Evolutionary conservation across 2,888 invertebrate genomes (phyloP).

Genomic region (Nephrotoma guestfalica): DNA sequence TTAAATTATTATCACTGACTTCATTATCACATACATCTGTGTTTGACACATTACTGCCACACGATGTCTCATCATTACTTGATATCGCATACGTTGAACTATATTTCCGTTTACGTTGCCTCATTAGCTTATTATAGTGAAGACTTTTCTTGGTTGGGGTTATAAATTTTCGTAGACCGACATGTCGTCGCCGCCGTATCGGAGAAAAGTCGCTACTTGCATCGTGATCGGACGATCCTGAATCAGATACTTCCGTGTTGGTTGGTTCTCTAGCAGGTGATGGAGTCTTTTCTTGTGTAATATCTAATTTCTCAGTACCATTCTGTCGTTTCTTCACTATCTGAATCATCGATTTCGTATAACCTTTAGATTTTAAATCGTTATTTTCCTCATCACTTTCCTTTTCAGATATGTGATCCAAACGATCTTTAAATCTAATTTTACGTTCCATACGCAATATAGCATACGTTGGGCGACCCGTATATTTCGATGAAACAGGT

Average conservation of each 20-base stretch:
- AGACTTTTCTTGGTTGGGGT: constrained; percentile 12
- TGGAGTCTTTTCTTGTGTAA: not conserved
- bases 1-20: not conserved
- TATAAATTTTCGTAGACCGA: constrained; percentile 13
- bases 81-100: not conserved
- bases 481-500: constrained; percentile 14
- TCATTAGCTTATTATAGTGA: constrained; percentile 5
- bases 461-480: constrained; percentile 31
- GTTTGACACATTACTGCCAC: constrained; percentile 13
- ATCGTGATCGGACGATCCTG: not conserved
- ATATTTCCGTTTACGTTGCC: constrained; percentile 13
- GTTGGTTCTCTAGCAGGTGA: not conserved
- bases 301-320: not conserved
- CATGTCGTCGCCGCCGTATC: constrained; percentile 8
- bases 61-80: constrained; percentile 14
- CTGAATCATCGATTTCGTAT: constrained; percentile 17
- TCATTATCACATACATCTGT: constrained; percentile 13
- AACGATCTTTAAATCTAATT: constrained; percentile 23
- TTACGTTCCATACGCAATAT: constrained; percentile 26
- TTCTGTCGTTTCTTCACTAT: constrained; percentile 13
- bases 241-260: not conserved
- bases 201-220: not conserved
- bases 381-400: constrained; percentile 12
- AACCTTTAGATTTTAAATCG: constrained; percentile 14
- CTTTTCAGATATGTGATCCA: constrained; percentile 11